Evolutionary conservation across 2,113 vertebrate species (phyloP).

Genomic region (Romanogobio albipinnatus): DNA sequence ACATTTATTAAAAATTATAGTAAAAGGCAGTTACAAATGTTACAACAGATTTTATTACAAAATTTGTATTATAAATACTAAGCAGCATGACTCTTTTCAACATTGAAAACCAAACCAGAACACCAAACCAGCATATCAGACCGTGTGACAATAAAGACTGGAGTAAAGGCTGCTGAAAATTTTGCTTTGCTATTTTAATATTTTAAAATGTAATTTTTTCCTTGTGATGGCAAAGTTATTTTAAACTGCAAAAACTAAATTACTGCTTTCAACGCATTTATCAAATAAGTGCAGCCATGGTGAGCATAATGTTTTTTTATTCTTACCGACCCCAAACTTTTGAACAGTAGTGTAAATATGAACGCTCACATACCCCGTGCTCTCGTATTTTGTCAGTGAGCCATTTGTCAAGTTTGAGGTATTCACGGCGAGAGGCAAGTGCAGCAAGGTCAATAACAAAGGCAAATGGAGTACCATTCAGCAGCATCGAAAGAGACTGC

Average conservation of each 20-base stretch:
- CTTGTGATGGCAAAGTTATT: no score
- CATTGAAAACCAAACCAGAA: neutral
- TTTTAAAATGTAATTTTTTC: no score
- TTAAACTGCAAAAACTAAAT: no score
- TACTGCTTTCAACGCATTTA: no score
- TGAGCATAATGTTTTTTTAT: no score
- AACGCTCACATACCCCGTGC: constrained; percentile 85
- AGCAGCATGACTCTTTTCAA: neutral
- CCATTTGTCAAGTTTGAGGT: constrained; percentile 99
- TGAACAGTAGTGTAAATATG: neutral
- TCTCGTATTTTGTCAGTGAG: constrained; percentile 99
- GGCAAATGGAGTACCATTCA: constrained; percentile 99
- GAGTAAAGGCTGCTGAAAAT: neutral
- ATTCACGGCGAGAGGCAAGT: constrained; percentile 99
- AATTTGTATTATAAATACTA: neutral
- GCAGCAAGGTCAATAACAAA: constrained; percentile 99
- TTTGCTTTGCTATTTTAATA: neutral
- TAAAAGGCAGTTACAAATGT: no score
- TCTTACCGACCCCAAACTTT: neutral
- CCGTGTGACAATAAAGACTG: neutral
- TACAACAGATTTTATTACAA: no score
- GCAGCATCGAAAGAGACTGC: constrained; percentile 99
- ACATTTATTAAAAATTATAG: no score
- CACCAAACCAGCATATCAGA: neutral
- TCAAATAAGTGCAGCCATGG: no score